Percentiles rank a stretch among this genome's conserved stretches.
Conservation (phyloP, 2,888 invertebrate species). For the Strigamia transsilvanica region DNA sequence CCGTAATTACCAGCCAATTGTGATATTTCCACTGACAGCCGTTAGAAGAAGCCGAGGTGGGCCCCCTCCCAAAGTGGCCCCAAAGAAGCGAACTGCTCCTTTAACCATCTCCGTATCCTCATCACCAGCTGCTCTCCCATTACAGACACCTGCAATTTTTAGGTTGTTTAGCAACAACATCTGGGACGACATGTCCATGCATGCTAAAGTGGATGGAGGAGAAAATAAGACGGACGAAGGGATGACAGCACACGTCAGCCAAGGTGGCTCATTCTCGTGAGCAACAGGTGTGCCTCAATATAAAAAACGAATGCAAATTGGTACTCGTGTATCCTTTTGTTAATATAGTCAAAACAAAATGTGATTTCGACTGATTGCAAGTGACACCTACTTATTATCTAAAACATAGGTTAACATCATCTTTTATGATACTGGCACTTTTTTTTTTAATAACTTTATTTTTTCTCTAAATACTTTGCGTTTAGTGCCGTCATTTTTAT, state of each 20-base stretch:
- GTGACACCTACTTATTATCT: constrained; percentile 17
- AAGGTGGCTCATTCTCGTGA: neutral
- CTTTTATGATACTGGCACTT: neutral
- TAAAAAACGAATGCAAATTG: neutral
- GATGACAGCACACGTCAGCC: neutral
- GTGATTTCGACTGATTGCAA: constrained; percentile 11
- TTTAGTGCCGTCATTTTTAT: neutral
- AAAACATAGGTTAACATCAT: neutral
- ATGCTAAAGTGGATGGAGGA: neutral
- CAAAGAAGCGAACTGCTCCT: neutral
- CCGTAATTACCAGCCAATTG: constrained; percentile 54
- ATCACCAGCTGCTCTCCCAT: constrained; percentile 18
- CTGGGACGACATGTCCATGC: neutral
- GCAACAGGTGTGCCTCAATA: constrained; percentile 33
- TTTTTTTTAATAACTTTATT: constrained; percentile 23
- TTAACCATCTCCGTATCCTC: neutral
- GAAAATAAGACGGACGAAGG: neutral
- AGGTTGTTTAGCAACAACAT: neutral
- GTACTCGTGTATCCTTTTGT: neutral
- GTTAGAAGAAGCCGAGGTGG: constrained; percentile 13
- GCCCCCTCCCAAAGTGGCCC: neutral
- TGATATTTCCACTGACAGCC: constrained; percentile 53
- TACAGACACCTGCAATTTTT: neutral
- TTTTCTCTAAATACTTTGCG: neutral
- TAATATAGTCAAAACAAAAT: constrained; percentile 17